Evolutionary conservation across 23 tunicate genomes (phyloP).

Genomic region (Styela clava): DNA sequence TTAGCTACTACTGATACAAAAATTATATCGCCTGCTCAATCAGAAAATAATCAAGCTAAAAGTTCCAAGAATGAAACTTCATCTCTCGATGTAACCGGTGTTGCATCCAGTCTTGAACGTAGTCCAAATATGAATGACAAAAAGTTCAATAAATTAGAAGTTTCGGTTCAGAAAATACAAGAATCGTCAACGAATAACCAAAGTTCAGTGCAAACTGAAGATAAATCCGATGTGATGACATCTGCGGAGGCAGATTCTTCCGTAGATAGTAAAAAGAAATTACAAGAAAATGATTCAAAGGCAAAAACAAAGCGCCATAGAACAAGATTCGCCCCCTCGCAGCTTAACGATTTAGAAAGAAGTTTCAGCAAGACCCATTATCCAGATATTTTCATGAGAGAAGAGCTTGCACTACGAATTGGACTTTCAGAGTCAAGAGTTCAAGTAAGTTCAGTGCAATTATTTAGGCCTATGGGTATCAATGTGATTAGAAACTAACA

Average conservation of each 20-base stretch:
- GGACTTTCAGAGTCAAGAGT: constrained; percentile 89
- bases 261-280: background rate
- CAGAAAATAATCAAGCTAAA: background rate
- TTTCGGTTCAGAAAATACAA: background rate
- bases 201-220: background rate
- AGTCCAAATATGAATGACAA: no score
- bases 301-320: constrained; percentile 73
- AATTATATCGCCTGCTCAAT: background rate
- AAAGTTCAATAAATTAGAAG: background rate
- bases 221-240: background rate
- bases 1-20: background rate
- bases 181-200: background rate
- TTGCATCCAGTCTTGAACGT: no score
- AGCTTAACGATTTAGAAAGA: constrained; percentile 72
- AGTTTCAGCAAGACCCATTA: constrained; percentile 82
- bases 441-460: constrained; percentile 45
- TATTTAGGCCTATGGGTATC: no score
- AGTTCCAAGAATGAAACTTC: background rate
- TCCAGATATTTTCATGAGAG: constrained; percentile 98
- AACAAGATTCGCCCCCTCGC: constrained; percentile 81
- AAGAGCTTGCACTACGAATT: constrained; percentile 74
- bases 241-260: background rate
- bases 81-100: background rate
- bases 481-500: no score
- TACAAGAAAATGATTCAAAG: background rate